Evolutionary conservation across 1,140 invertebrate genomes (phyloP), one percentile per base, ranked within the genome.

Genomic region (Drosophila kohkoa): DNA sequence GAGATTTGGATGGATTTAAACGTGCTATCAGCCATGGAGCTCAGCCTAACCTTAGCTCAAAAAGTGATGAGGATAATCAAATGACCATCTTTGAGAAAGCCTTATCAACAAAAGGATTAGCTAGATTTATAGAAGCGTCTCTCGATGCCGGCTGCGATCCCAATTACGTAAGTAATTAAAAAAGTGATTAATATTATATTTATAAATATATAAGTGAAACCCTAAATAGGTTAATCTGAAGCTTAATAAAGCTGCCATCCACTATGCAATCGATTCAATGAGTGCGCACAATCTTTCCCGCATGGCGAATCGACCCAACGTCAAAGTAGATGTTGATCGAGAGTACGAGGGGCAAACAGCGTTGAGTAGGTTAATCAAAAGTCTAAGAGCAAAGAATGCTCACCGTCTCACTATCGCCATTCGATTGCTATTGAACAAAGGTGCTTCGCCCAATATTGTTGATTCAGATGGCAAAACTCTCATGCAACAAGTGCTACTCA

Each of bases 121-220:
- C 4, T 10, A 7, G 11, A 30, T 58, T 58, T 15, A 38, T 67
- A 38, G 10, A 0, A 3, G 54, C 43, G 10, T 67, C 54, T 45
- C 32, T 51, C 2, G n/a, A 49, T 13, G 15, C 32, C 1, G 65
- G 54, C 3, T 67, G 65, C 20, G 43, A 38, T 8, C 11, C 8
- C 15, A 49, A 67, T 57, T 67, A 67, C 20, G 65, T 67, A 15
- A 67, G 54, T 20, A 10, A 6, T 28, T 16, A 16, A 16, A 16
- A 16, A 16, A 1, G 16, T 16, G 15, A 25, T 3, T 16, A 25
- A 13, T n/a, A 62, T 28, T 45, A 13, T n/a, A 62, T 28, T 45
- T 13, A n/a, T 28, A 25, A 20, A 49, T 52, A 13, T 10, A 32
- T 28, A 15, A 13, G n/a, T 30, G 30, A 4, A 4, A 30, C 30